Evolutionary conservation across 2,888 invertebrate species (phyloP), one percentile per base, ranked within the genome.

Genomic region (Diaperis boleti): DNA sequence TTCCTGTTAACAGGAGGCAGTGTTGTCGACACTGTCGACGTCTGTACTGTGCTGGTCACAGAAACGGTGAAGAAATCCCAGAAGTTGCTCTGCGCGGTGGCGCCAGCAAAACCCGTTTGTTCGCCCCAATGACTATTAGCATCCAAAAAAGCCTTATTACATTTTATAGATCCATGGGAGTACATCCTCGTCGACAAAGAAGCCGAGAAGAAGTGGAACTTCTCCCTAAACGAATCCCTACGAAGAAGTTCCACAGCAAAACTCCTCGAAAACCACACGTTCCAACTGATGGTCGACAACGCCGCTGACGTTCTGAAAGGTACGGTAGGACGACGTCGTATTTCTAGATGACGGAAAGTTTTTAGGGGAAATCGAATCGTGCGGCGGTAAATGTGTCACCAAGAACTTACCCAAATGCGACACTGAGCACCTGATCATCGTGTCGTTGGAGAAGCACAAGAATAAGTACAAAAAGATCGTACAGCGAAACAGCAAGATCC

Each of bases 41-140:
- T 84, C 7, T 77, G 78, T 66, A 80, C 82, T n/a, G 83, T 88
- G 17, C 76, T 89, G 35, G 78, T 88, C 54, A 87, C 88, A 10
- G 77, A 83, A 67, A 79, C 81, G 39, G 81, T 87, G 3, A 84
- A 83, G 74, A 81, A 88, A 1, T 87, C 88, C 0, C 85, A 84
- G 71, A 89, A 89, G 77, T 74, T 88, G 67, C 76, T 89, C 11
- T 82, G 85, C 17, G 87, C 87, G 0, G 81, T 88, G 45, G 87
- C 87, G 0, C 82, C 84, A 35, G 87, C 86, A 41, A 82, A 83
- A 73, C 88, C 88, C 0, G 85, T 89, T 29, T 88, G 88, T 66
- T 74, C 78, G 0, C 75, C 78, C 18, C 59, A 70, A 11, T 82
- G 81, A 81, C 66, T 82, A 6, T 55, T 68, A 2, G 76, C 74